Percentiles rank a stretch among this genome's conserved stretches.
These are phyloP conservation scores for Ectobius pallidus DNA, from an alignment of 2,888 invertebrate species.

Conservation along the genomic window DNA sequence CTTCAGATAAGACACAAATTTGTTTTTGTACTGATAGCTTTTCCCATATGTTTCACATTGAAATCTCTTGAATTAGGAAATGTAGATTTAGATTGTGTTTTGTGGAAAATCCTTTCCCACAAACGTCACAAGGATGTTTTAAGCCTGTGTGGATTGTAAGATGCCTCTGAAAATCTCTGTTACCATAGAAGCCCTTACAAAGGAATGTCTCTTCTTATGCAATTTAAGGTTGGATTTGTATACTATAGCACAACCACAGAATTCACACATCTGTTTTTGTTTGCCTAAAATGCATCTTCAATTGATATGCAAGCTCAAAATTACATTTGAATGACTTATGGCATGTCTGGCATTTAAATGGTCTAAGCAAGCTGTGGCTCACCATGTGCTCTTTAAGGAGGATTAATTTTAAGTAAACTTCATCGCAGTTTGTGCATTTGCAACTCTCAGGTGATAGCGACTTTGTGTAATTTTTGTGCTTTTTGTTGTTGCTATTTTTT, in stretches of 20 bases:
- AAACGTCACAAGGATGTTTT: conserved; percentile 31
- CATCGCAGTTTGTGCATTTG: conserved; percentile 26
- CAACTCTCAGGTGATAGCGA: not conserved
- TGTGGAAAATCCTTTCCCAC: conserved; percentile 47
- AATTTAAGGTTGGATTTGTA: conserved; percentile 31
- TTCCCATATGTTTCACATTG: conserved; percentile 48
- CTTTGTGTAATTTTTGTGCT: too few species aligned
- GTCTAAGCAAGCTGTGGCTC: conserved; percentile 42
- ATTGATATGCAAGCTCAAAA: conserved; percentile 26
- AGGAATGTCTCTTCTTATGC: conserved; percentile 35
- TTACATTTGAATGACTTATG: conserved; percentile 52
- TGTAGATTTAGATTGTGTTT: conserved; percentile 51
- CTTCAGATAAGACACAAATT: conserved; percentile 45
- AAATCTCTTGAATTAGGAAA: conserved; percentile 41
- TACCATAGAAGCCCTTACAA: conserved; percentile 32
- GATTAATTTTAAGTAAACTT: conserved; percentile 10
- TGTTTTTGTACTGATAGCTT: conserved; percentile 46
- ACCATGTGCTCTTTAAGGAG: conserved; percentile 6
- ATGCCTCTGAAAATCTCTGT: conserved; percentile 28
- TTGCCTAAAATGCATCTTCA: conserved; percentile 43
- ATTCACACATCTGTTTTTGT: conserved; percentile 39
- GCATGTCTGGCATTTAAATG: conserved; percentile 58
- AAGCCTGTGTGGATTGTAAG: conserved; percentile 17
- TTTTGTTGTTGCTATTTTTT: too few species aligned
- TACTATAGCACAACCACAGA: conserved; percentile 47